Percentiles rank a stretch among this genome's conserved stretches.
phyloP scores from a whole-genome alignment of 1,140 invertebrate species.

The Saccostrea cuccullata region DNA sequence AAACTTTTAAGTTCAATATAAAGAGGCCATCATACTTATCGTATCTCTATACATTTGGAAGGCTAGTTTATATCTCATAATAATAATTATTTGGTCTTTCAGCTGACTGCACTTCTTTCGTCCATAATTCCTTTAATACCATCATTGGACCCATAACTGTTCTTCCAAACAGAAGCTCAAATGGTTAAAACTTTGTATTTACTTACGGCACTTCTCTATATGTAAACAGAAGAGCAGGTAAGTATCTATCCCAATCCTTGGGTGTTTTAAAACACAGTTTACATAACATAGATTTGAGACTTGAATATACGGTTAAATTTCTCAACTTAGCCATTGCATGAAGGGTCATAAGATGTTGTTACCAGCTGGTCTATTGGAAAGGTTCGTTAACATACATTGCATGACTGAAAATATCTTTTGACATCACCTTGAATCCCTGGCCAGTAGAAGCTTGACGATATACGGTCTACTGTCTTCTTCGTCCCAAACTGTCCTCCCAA shows the following conservation, averaged over 20 bases:
- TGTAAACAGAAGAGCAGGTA: slow-evolving; percentile 41
- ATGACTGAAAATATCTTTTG: slow-evolving; percentile 54
- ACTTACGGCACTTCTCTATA: slow-evolving; percentile 51
- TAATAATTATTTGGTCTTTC: too few relatives aligned
- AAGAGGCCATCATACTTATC: too few relatives aligned
- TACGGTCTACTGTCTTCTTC: slow-evolving; percentile 45
- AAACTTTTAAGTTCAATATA: too few relatives aligned
- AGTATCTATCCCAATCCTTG: too few relatives aligned
- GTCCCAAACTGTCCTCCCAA: slow-evolving; percentile 55
- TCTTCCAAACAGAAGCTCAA: slow-evolving; percentile 68
- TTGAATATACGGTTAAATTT: slow-evolving; percentile 65
- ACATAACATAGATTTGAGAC: slow-evolving; percentile 47
- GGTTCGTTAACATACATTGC: neutral
- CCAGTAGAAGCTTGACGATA: slow-evolving; percentile 60
- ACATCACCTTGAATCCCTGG: slow-evolving; percentile 53
- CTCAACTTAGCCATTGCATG: slow-evolving; percentile 60
- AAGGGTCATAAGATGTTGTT: slow-evolving; percentile 41
- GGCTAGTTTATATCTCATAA: too few relatives aligned
- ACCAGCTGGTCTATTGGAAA: neutral
- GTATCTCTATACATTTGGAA: too few relatives aligned
- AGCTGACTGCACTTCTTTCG: slow-evolving; percentile 52
- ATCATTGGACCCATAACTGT: slow-evolving; percentile 60
- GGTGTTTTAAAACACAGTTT: slow-evolving; percentile 44
- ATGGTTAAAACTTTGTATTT: slow-evolving; percentile 63
- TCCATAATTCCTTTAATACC: slow-evolving; percentile 66